phyloP scores from a whole-genome alignment of 2,797 vertebrate species.

The Strix occidentalis region DNA sequence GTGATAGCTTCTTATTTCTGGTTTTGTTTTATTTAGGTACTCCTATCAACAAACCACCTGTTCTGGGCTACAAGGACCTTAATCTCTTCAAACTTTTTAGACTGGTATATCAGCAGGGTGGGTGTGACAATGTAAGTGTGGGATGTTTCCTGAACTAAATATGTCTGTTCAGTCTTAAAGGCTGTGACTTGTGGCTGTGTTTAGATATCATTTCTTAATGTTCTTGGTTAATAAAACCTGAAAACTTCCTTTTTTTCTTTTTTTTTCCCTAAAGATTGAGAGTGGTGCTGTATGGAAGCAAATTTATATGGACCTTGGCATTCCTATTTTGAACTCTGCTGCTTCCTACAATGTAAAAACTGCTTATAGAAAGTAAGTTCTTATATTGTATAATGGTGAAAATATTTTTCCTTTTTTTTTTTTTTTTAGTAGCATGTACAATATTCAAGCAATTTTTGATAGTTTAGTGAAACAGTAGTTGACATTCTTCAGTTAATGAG shows the following conservation, averaged over 20 bases:
- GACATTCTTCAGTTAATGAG: neutral
- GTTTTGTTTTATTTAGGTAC: conserved; percentile 81
- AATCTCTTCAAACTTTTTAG: conserved; percentile 98
- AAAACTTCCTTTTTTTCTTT: neutral
- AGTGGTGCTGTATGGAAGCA: conserved; percentile 98
- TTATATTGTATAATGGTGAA: neutral
- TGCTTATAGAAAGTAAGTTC: conserved; percentile 95
- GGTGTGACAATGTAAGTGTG: conserved; percentile 90
- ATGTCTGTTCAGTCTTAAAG: neutral
- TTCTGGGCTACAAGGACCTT: conserved; percentile 96
- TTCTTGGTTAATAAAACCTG: conserved; percentile 60
- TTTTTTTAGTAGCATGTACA: neutral
- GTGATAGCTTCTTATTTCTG: neutral
- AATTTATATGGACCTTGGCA: conserved; percentile 99
- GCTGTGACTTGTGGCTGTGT: neutral
- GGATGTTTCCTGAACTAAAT: conserved; percentile 1
- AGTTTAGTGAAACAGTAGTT: neutral
- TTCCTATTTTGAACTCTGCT: conserved; percentile 97
- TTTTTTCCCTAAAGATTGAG: conserved; percentile 81
- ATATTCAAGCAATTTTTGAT: neutral
- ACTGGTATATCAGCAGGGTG: conserved; percentile 91
- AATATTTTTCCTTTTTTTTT: neutral
- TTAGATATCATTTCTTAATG: neutral
- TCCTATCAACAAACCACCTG: conserved; percentile 98
- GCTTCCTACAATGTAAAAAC: conserved; percentile 99